Evolutionary conservation across 2,888 invertebrate species (phyloP).

Genomic region (Hemaris fuciformis): DNA sequence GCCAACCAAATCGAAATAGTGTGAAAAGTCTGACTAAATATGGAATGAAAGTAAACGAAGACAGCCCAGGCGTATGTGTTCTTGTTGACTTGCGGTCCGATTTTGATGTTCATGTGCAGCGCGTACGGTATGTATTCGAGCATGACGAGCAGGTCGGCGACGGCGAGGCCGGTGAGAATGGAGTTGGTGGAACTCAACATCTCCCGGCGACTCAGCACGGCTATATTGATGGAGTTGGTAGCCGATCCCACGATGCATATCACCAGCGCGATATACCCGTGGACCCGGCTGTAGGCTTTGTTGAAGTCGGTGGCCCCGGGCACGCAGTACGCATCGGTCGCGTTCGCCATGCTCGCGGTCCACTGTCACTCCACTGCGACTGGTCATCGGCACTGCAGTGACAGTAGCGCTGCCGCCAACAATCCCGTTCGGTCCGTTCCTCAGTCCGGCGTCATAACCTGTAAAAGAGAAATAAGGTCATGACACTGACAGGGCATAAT

Average conservation of each 20-base stretch:
- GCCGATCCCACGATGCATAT: conserved; percentile 95
- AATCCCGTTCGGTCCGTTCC: conserved; percentile 20
- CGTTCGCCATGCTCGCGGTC: conserved; percentile 60
- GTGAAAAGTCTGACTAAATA: conserved; percentile 93
- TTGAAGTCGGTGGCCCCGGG: conserved; percentile 83
- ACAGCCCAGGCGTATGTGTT: conserved; percentile 88
- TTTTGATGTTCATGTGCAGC: conserved; percentile 88
- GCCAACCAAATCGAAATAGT: conserved; percentile 97
- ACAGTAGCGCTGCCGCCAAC: conserved; percentile 20
- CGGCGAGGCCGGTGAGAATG: conserved; percentile 93
- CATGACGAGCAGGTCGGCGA: conserved; percentile 97
- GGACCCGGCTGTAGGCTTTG: conserved; percentile 85
- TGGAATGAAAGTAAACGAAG: conserved; percentile 94
- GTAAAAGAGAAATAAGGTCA: conserved; percentile 38
- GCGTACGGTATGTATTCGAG: conserved; percentile 96
- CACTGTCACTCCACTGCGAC: conserved; percentile 31
- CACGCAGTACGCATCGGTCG: conserved; percentile 77
- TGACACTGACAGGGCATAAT: conserved; percentile 3
- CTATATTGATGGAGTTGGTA: conserved; percentile 95
- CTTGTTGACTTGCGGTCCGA: conserved; percentile 75
- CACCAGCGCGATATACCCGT: conserved; percentile 92
- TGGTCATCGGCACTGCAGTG: conserved; percentile 44
- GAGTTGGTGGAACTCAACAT: conserved; percentile 96
- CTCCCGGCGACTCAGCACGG: conserved; percentile 92
- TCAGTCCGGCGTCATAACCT: conserved; percentile 40